phyloP scores from a whole-genome alignment of 2,113 vertebrate species.

The Eretmochelys imbricata region DNA sequence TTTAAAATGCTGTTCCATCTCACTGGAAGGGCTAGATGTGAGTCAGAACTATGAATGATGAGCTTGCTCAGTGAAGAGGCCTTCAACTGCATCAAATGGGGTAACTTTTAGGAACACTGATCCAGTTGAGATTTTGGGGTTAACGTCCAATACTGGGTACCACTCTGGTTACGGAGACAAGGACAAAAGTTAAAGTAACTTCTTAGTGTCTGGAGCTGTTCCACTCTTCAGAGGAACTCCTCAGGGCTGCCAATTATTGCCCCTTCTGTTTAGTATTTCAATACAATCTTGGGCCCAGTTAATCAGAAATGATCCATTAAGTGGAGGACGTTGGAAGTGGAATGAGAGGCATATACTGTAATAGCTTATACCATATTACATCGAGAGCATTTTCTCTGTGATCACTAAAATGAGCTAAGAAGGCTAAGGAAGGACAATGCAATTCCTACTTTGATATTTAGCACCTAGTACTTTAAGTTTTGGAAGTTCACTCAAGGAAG shows the following conservation, averaged over 20 bases:
- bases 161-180: neutral
- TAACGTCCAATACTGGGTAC: neutral
- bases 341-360: neutral
- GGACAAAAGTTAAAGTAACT: neutral
- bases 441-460: conserved; percentile 21
- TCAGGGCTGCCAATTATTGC: neutral
- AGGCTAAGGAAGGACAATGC: neutral
- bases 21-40: neutral
- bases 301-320: neutral
- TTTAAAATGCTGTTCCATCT: neutral
- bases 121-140: neutral
- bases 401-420: neutral
- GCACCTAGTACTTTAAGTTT: neutral
- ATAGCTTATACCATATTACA: neutral
- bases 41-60: neutral
- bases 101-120: conserved; percentile 1
- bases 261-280: neutral
- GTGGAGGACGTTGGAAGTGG: neutral
- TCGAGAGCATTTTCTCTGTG: neutral
- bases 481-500: neutral
- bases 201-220: neutral
- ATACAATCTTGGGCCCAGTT: neutral
- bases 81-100: neutral
- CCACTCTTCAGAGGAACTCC: neutral
- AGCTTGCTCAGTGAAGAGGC: neutral